phyloP scores from a whole-genome alignment of 35 echinoderm and acorn worm species.

The Amphiura filiformis region DNA sequence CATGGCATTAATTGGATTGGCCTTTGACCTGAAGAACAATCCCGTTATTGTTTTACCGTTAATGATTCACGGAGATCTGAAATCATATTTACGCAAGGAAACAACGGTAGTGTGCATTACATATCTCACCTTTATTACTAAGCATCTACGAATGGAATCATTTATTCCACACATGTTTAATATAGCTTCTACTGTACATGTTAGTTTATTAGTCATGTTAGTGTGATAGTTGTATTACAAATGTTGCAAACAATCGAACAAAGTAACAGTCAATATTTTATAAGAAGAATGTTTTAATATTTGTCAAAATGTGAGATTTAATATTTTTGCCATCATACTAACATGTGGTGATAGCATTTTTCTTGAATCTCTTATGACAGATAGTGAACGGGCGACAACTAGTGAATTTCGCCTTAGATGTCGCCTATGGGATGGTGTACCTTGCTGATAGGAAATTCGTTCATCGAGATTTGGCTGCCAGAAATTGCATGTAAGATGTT shows the following conservation, averaged over 20 bases:
- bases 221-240: too few relatives aligned
- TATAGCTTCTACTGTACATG: neutral
- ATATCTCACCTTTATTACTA: neutral
- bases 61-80: constrained; percentile 30
- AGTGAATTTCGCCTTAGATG: neutral
- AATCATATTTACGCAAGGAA: neutral
- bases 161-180: neutral
- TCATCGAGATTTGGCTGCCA: constrained; percentile 34
- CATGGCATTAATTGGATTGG: constrained; percentile 17
- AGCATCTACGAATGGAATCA: neutral
- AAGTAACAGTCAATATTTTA: too few relatives aligned
- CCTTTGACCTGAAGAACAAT: neutral
- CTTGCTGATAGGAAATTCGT: constrained; percentile 23
- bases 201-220: neutral
- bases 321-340: too few relatives aligned
- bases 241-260: too few relatives aligned
- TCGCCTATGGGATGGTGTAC: constrained; percentile 40
- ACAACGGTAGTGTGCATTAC: too few relatives aligned
- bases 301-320: too few relatives aligned
- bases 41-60: constrained; percentile 35
- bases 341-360: too few relatives aligned
- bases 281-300: too few relatives aligned
- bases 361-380: too few relatives aligned
- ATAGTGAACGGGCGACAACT: neutral
- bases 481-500: constrained; percentile 29